Base-by-base conservation (phyloP, 2,113 vertebrate genomes). In the Elachura formosa region DNA sequence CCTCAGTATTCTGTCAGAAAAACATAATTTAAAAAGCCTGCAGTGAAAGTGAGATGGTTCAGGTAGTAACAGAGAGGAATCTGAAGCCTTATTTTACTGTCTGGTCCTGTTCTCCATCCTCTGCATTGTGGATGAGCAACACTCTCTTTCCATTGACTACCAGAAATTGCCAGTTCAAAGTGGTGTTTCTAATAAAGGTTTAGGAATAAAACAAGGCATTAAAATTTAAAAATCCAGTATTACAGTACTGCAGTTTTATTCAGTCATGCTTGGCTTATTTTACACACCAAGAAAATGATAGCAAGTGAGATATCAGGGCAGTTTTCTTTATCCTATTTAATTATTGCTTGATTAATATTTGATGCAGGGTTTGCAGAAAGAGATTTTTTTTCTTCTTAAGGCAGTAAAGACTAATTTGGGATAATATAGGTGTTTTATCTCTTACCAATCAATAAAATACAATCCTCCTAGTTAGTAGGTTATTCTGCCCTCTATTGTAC, bases 341-440 rank as follows among this genome's bases (percentile, higher is more conserved):
- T 92, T 93, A 91, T 68, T 86, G 33, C 75, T 89, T 88, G 82
- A 84, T 92, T 91, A 93, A 90, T 86, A 90, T 76, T 91, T 91
- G 69, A 79, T 88, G 54, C 46, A 31, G 14, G 11, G 14, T 74
- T 84, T 75, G 55, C 24, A 73, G 72, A 64, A 68, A 48, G 55
- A 64, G 4, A 6, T 28, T n/a, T 49, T 46, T 83, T 40, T 76
- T n/a, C 33, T 52, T 62, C 67, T 81, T 33, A 80, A 81, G 40
- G 43, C 40, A 67, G 10, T 43, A 61, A 66, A 80, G 82, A 22
- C 58, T 75, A 46, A 72, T 91, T 94, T 93, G 49, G 66, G 46
- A 46, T 76, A 82, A 87, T 86, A 72, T 19, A 81, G 62, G 73
- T 84, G 12, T 75, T 91, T 73, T 76, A 71, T 87, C 51, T 94